A percentile compares a stretch with the other conserved stretches of the same genome.
Conservation (phyloP, 2,797 vertebrate genomes). For the Lerista edwardsae region DNA sequence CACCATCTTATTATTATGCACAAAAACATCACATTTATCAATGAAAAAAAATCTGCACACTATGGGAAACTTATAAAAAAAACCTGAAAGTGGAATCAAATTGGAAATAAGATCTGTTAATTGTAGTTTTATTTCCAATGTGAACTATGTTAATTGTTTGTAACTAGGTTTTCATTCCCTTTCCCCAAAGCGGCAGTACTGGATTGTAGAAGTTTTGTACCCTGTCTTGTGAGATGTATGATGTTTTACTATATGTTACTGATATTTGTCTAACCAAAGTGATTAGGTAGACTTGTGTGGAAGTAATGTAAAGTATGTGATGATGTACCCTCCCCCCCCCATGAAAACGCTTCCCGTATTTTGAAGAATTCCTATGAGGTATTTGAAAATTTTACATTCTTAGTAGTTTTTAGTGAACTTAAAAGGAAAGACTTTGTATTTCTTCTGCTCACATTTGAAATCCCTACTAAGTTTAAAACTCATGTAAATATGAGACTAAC, state of each 20-base stretch:
- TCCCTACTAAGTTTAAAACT: slow-evolving; percentile 70
- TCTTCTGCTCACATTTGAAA: slow-evolving; percentile 65
- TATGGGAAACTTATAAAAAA: slow-evolving; percentile 62
- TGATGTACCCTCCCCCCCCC: slow-evolving; percentile 50
- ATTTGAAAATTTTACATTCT: slow-evolving; percentile 70
- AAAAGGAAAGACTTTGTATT: slow-evolving; percentile 68
- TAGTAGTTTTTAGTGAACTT: slow-evolving; percentile 73
- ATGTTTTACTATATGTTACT: slow-evolving; percentile 73
- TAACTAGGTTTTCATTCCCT: slow-evolving; percentile 71
- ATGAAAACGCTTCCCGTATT: slow-evolving; percentile 67
- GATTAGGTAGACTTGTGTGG: slow-evolving; percentile 70
- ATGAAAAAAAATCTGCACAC: slow-evolving; percentile 34
- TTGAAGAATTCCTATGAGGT: slow-evolving; percentile 66
- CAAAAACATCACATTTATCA: slow-evolving; percentile 34
- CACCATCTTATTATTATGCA: slow-evolving; percentile 50
- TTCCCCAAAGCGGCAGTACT: slow-evolving; percentile 64
- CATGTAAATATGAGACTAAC: slow-evolving; percentile 63
- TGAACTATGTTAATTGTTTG: slow-evolving; percentile 73
- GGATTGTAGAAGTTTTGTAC: slow-evolving; percentile 77
- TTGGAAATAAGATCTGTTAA: slow-evolving; percentile 67
- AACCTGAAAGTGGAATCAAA: slow-evolving; percentile 57
- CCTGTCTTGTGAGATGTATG: slow-evolving; percentile 72
- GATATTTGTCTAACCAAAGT: slow-evolving; percentile 78
- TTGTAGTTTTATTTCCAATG: slow-evolving; percentile 74
- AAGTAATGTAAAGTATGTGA: slow-evolving; percentile 66